Evolutionary conservation across 2,888 invertebrate species (phyloP), one percentile per base, ranked within the genome.

Genomic region (Philhelius pedissequus): DNA sequence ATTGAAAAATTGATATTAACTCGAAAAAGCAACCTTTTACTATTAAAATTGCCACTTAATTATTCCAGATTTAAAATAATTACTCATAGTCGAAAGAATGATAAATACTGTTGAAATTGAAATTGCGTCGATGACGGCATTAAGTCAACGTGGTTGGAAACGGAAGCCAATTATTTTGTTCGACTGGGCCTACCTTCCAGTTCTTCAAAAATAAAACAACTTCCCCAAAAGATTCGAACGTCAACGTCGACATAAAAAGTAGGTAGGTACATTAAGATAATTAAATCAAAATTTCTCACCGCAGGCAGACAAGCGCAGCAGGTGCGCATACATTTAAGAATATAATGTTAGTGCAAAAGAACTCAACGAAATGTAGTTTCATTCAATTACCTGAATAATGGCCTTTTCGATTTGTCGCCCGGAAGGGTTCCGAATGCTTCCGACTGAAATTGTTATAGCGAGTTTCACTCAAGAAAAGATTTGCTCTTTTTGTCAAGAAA

Each of bases 181-280:
- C 77, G 43, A 13, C 32, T 18, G 48, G 56, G 45, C 45, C 13
- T 43, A 40, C 32, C 9, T 22, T 35, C 52, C 22, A 43, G 68
- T 54, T 60, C 77, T n/a, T n/a, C 62, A 60, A 71, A 77, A 82
- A 77, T 74, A 66, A 64, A 56, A 73, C 30, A 15, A 71, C 68
- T 75, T 70, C 43, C 54, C 8, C 48, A 38, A 58, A 58, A 27
- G 0, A n/a, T n/a, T n/a, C n/a, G 13, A 22, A 48, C 60, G n/a
- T 71, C 71, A 66, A 64, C 66, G n/a, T n/a, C n/a, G n/a, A n/a
- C n/a, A n/a, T n/a, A 30, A 70, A 76, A 75, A 70, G 8, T 8
- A 25, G n/a, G n/a, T 27, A 48, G 35, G 13, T 68, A 50, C 62
- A 80, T 56, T 32, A 75, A 75, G 76, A 56, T n/a, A 35, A 48